These are phyloP conservation scores for Goniozus legneri DNA, from an alignment of 1,140 invertebrate genomes.

Conservation along the genomic window DNA sequence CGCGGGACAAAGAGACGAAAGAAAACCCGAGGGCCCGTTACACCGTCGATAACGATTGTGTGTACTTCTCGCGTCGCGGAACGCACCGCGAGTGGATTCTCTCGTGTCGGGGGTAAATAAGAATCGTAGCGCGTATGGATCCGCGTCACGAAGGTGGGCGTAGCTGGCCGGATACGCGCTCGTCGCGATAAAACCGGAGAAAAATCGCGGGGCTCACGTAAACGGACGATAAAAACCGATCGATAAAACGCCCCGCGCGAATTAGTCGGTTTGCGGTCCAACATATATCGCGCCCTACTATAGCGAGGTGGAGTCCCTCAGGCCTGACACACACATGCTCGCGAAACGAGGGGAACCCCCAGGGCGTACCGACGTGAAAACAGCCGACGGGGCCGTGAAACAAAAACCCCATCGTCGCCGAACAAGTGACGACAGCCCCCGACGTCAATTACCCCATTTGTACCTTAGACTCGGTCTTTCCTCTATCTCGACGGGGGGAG, in stretches of 20 bases:
- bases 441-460: conserved; percentile 41
- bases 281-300: conserved; percentile 44
- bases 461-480: conserved; percentile 17
- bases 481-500: conserved; percentile 2
- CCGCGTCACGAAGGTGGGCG: conserved; percentile 14
- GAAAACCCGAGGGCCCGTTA: too few species aligned
- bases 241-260: conserved; percentile 27
- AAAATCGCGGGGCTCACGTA: neutral
- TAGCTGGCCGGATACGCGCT: conserved; percentile 3
- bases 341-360: conserved; percentile 33
- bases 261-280: conserved; percentile 42
- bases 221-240: neutral
- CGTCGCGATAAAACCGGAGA: neutral
- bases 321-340: too few species aligned
- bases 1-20: conserved; percentile 26
- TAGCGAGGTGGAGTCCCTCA: conserved; percentile 14
- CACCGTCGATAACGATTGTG: too few species aligned
- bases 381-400: conserved; percentile 30
- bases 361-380: conserved; percentile 41
- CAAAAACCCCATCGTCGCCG: conserved; percentile 38
- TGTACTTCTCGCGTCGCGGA: too few species aligned
- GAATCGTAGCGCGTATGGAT: too few species aligned
- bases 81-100: too few species aligned
- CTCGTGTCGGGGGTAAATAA: too few species aligned
- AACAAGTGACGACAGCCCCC: conserved; percentile 45